Base-by-base conservation (phyloP, 2,797 vertebrate genomes). In the Enteromius trimaculatus region DNA sequence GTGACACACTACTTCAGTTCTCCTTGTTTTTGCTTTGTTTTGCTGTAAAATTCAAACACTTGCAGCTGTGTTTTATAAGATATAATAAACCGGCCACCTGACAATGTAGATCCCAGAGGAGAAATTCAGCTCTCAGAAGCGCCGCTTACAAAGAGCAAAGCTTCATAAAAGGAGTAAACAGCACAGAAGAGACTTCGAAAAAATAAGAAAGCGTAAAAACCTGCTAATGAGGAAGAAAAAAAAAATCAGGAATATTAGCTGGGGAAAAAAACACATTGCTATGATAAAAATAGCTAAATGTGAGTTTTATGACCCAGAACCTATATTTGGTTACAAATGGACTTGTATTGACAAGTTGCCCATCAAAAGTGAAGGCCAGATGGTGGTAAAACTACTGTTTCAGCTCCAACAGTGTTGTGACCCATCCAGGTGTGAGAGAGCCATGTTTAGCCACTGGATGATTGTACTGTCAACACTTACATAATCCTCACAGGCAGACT, bases 371-470 rank as follows among this genome's bases (percentile, higher is more conserved):
- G 14, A 42, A 66, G 80, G 44, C 6, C 44, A 34, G 71, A 31
- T 53, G 58, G 31, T 75, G 60, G 39, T 66, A 42, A 74, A 81
- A 51, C 55, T 31, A 74, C 80, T 74, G n/a, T n/a, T n/a, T n/a
- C 44, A 23, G 42, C 60, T 66, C 3, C 66, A 37, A 10, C 42
- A 49, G 42, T 29, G 14, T 62, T 42, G 29, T 3, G 79, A 71
- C 39, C 51, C 2, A 9, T 72, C 26, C 79, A 72, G 26, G 44
- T 53, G 71, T 51, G 60, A 74, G 65, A 17, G 60, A 64, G n/a
- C 26, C 42, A 1, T 14, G 70, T 74, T 64, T 26, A 70, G 17
- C 60, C 44, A 4, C 11, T 37, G n/a, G 26, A 64, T 74, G 58
- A 74, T 21, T 26, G 69, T 6, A n/a, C 58, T 74, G 69, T 74